phyloP scores from a whole-genome alignment of 2,797 vertebrate species.

The Apogon hyalosoma region DNA sequence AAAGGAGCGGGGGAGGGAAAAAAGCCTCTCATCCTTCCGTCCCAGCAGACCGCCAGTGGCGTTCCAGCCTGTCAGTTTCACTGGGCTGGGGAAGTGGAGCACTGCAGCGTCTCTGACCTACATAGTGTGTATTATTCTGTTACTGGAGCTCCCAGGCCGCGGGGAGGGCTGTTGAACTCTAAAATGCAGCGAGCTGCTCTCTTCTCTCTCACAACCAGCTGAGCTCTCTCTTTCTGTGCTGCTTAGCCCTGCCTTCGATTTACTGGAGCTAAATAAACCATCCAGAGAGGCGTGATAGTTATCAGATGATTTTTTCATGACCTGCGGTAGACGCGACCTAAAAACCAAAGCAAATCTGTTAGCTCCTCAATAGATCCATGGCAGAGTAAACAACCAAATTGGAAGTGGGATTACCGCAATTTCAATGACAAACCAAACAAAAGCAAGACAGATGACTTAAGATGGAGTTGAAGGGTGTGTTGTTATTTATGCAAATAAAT shows the following conservation, averaged over 20 bases:
- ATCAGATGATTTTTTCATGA: slow-evolving; percentile 72
- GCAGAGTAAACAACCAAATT: slow-evolving; percentile 59
- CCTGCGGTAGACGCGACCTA: slow-evolving; percentile 59
- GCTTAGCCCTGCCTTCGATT: slow-evolving; percentile 62
- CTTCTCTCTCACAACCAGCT: slow-evolving; percentile 63
- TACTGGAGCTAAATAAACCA: slow-evolving; percentile 74
- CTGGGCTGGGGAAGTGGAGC: slow-evolving; percentile 82
- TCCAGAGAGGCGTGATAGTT: slow-evolving; percentile 63
- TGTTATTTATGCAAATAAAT: slow-evolving; percentile 47
- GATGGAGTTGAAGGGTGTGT: not conserved
- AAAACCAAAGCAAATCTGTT: slow-evolving; percentile 44
- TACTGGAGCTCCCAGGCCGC: slow-evolving; percentile 78
- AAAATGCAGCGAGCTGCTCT: slow-evolving; percentile 77
- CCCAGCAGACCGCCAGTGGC: slow-evolving; percentile 82
- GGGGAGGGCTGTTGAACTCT: slow-evolving; percentile 78
- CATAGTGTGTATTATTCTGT: slow-evolving; percentile 83
- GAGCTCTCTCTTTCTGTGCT: slow-evolving; percentile 61
- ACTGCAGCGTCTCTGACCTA: slow-evolving; percentile 85
- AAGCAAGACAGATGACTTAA: slow-evolving; percentile 43
- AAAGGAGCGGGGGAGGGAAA: slow-evolving; percentile 46
- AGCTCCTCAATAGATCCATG: slow-evolving; percentile 31
- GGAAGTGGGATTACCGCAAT: slow-evolving; percentile 49
- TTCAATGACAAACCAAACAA: slow-evolving; percentile 51
- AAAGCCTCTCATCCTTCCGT: slow-evolving; percentile 79
- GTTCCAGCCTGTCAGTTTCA: slow-evolving; percentile 82